Evolutionary conservation across 2,113 vertebrate genomes (phyloP).

Genomic region (Gnathonemus echidnorhynchus): DNA sequence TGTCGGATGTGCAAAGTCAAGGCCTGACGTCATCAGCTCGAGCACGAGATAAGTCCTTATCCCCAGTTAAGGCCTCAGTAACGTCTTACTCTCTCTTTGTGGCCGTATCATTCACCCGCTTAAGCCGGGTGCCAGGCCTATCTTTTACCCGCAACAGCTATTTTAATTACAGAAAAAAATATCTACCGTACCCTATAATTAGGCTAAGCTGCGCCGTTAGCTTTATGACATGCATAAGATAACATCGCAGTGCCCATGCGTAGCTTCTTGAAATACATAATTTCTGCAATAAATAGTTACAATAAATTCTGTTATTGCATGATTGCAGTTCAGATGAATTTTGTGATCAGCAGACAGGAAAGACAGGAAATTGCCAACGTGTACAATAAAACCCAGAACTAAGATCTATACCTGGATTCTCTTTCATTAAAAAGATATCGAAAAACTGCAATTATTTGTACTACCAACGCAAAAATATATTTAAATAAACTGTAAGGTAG

Average conservation of each 20-base stretch:
- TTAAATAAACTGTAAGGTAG: neutral
- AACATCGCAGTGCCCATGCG: neutral
- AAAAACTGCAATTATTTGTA: neutral
- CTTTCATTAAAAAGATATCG: neutral
- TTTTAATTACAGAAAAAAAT: neutral
- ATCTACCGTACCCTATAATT: neutral
- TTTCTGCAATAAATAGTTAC: neutral
- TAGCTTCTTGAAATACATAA: neutral
- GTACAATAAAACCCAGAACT: neutral
- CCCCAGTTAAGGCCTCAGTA: neutral
- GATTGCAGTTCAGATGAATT: neutral
- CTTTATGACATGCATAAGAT: neutral
- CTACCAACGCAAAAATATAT: neutral
- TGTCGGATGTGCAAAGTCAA: neutral
- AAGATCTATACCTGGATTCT: slow-evolving; percentile 4
- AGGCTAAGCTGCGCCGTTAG: neutral
- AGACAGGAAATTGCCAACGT: slow-evolving; percentile 2
- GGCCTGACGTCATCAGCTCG: neutral
- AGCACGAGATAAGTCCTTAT: neutral
- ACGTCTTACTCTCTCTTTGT: neutral
- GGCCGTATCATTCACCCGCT: neutral
- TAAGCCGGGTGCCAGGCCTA: neutral
- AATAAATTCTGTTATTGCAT: neutral
- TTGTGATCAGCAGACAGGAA: neutral
- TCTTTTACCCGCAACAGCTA: neutral